phyloP scores from a whole-genome alignment of 1,140 invertebrate species.

The Thaumatotibia leucotreta region DNA sequence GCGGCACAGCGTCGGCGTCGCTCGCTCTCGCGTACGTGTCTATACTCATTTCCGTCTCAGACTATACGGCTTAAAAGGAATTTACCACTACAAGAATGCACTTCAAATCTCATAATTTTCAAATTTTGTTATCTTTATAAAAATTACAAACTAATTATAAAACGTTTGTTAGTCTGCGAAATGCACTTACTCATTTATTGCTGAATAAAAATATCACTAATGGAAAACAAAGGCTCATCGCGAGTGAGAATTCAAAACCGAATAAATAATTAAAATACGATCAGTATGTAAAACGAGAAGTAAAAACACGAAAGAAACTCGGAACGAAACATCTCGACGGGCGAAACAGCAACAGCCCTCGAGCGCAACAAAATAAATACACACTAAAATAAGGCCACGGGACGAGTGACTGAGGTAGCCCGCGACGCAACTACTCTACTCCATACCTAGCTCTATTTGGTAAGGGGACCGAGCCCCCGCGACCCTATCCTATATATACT shows the following conservation, averaged over 20 bases:
- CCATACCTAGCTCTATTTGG: constrained; percentile 60
- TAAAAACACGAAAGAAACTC: constrained; percentile 68
- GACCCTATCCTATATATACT: constrained; percentile 18
- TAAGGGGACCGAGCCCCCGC: constrained; percentile 26
- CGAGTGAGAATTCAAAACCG: constrained; percentile 61
- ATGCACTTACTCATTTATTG: constrained; percentile 75
- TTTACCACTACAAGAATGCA: constrained; percentile 75
- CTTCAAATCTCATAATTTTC: constrained; percentile 72
- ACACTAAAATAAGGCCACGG: constrained; percentile 68
- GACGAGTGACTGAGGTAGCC: constrained; percentile 73
- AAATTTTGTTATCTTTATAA: constrained; percentile 62
- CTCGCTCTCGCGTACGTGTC: constrained; percentile 39
- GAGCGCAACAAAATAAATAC: constrained; percentile 74
- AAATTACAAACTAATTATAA: constrained; percentile 71
- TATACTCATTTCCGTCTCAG: constrained; percentile 58
- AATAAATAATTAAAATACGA: constrained; percentile 67
- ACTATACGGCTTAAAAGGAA: constrained; percentile 73
- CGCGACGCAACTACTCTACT: constrained; percentile 67
- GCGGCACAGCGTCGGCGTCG: constrained; percentile 25
- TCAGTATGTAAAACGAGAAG: constrained; percentile 60
- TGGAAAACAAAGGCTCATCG: constrained; percentile 69
- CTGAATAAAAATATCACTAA: constrained; percentile 77
- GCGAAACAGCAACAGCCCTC: constrained; percentile 70
- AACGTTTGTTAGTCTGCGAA: constrained; percentile 66
- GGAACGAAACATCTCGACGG: constrained; percentile 65